These are phyloP conservation scores for Leucophora obtusa DNA, from an alignment of 2,888 invertebrate species.

Conservation along the genomic window DNA sequence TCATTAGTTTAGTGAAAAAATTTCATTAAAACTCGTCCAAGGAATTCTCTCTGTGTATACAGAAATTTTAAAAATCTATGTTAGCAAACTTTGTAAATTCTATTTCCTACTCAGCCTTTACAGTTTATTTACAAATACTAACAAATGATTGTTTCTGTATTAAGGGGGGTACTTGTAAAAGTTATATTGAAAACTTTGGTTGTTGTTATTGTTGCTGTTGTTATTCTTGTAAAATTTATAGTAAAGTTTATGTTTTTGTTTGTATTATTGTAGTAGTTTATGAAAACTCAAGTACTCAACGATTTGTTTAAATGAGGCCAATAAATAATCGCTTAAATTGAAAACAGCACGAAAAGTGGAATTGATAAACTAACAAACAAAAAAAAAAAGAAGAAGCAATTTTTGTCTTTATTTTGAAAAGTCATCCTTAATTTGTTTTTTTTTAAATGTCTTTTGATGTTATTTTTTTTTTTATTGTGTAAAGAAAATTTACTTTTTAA, in stretches of 20 bases:
- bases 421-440: constrained; percentile 11
- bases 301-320: constrained; percentile 56
- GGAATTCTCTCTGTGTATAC: no score
- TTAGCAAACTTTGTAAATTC: no score
- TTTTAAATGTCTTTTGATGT: constrained; percentile 17
- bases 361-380: background rate
- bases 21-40: no score
- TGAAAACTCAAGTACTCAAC: constrained; percentile 37
- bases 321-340: constrained; percentile 52
- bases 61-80: no score
- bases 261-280: constrained; percentile 10
- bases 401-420: background rate
- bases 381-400: background rate
- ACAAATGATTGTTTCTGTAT: constrained; percentile 32
- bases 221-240: constrained; percentile 5
- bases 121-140: constrained; percentile 3
- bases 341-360: constrained; percentile 34
- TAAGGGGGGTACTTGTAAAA: constrained; percentile 4
- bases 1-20: no score
- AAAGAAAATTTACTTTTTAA: constrained; percentile 49
- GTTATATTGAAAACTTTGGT: constrained; percentile 27
- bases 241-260: background rate
- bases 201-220: constrained; percentile 27
- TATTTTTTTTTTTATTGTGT: constrained; percentile 14
- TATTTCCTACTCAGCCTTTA: no score